Evolutionary conservation across 1,140 invertebrate species (phyloP).

Genomic region (Fopius arisanus): DNA sequence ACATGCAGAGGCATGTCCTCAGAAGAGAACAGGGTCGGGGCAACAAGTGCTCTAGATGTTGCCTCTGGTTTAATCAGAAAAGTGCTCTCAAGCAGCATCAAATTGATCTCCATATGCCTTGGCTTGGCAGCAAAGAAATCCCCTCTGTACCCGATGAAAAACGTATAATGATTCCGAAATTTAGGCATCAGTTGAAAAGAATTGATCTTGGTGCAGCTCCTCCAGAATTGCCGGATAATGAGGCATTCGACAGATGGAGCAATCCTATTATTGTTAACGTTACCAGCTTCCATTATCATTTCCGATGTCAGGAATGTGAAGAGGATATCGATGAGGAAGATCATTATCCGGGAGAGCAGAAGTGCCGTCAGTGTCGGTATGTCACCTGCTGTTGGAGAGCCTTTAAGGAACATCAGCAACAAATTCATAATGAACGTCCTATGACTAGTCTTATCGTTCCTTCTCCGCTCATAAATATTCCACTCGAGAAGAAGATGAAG

Average conservation of each 20-base stretch:
- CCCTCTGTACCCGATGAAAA: slow-evolving; percentile 50
- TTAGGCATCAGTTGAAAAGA: slow-evolving; percentile 62
- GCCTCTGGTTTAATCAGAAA: slow-evolving; percentile 76
- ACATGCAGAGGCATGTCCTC: slow-evolving; percentile 61
- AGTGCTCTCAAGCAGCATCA: slow-evolving; percentile 64
- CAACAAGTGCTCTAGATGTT: slow-evolving; percentile 73
- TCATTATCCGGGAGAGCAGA: slow-evolving; percentile 72
- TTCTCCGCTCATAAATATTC: slow-evolving; percentile 61
- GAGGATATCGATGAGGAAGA: slow-evolving; percentile 66
- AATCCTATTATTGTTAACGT: slow-evolving; percentile 53
- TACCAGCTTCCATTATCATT: slow-evolving; percentile 31
- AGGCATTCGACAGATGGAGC: slow-evolving; percentile 54
- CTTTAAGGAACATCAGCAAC: slow-evolving; percentile 75
- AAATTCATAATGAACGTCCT: slow-evolving; percentile 67
- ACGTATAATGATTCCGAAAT: slow-evolving; percentile 59
- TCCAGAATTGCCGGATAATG: slow-evolving; percentile 41
- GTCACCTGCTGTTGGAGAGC: slow-evolving; percentile 78
- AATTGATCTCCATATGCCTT: slow-evolving; percentile 48
- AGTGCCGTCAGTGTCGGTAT: slow-evolving; percentile 79
- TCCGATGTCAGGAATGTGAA: slow-evolving; percentile 75
- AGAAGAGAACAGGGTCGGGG: slow-evolving; percentile 67
- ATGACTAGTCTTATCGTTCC: slow-evolving; percentile 66
- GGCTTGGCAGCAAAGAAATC: slow-evolving; percentile 41
- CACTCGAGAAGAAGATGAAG: slow-evolving; percentile 70
- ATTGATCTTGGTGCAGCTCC: slow-evolving; percentile 55